Conservation (phyloP, 2,888 invertebrate genomes). For the Saturnia pavonia region DNA sequence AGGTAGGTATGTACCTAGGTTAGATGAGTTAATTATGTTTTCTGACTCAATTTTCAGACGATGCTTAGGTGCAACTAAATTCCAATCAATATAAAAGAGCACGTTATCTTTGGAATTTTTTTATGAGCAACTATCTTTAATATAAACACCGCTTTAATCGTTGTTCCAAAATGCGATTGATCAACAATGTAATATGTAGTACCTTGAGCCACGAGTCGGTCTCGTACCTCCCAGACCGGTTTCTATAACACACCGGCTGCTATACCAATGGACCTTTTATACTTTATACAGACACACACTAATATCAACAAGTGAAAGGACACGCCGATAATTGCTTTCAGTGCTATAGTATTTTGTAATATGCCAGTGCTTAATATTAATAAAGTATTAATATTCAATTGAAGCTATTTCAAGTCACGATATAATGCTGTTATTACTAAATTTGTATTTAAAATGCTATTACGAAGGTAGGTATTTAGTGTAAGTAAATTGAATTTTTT, state of each 20-base stretch:
- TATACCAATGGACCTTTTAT: constrained; percentile 59
- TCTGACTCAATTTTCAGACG: background rate
- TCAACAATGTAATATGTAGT: constrained; percentile 72
- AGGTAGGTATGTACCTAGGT: background rate
- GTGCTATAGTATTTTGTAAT: constrained; percentile 68
- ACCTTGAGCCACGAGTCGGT: constrained; percentile 72
- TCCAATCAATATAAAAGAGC: background rate
- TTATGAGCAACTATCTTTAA: constrained; percentile 9
- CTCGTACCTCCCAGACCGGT: constrained; percentile 76
- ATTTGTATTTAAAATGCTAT: background rate
- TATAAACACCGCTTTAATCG: constrained; percentile 54
- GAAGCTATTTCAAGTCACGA: constrained; percentile 2
- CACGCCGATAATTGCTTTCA: constrained; percentile 74
- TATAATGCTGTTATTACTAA: background rate
- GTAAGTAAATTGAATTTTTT: background rate
- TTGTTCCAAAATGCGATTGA: constrained; percentile 74
- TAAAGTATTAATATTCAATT: constrained; percentile 45
- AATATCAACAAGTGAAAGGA: constrained; percentile 75
- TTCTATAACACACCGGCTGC: constrained; percentile 69
- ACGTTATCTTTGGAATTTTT: background rate
- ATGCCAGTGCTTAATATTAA: constrained; percentile 38
- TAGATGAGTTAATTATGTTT: background rate
- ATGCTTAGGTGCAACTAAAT: background rate
- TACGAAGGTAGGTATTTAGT: background rate
- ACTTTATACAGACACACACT: constrained; percentile 46